Evolutionary conservation across 2,888 invertebrate species (phyloP), one percentile per base, ranked within the genome.

Genomic region (Temnothorax unifasciatus): DNA sequence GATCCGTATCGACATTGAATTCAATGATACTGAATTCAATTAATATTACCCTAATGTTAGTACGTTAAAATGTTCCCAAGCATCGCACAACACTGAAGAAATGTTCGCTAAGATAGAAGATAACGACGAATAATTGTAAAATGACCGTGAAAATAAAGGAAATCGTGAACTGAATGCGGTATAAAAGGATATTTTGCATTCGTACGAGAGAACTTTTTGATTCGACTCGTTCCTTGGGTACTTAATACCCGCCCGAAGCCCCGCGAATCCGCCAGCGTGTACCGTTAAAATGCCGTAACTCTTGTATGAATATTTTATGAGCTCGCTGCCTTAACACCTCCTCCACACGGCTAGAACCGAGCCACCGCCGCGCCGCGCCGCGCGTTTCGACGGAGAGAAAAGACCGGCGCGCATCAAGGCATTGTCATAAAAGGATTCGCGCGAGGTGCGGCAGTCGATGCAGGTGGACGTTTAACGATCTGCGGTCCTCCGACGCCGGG

Each of bases 391-490:
- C 52, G 38, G 47, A 50, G 50, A 82, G 54, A 54, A 38, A 50
- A 50, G 71, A 18, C 41, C 52, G 83, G 44, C 47, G 74, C 52
- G 74, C 81, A 69, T 74, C 81, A 34, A 57, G 74, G n/a, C 15
- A 63, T 76, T 69, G 41, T 38, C 61, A 64, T 77, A 84, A 83
- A 76, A 82, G 41, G 29, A n/a, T 61, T 13, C 41, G 41, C 47
- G 66, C 21, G 29, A 41, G 57, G 71, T 8, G 11, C 44, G 3
- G 52, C 21, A 13, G 52, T 41, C 47, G 64, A 85, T 61, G 68
- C 82, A 81, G 82, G 54, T 85, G 82, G 61, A 79, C 75, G 47
- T 54, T 77, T 75, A 75, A 82, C 74, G 79, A 79, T 79, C 47
- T 29, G 74, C 85, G 34, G 29, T 69, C 47, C 79, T 76, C 69